phyloP scores from a whole-genome alignment of 2,113 vertebrate species.

The Puma concolor region DNA sequence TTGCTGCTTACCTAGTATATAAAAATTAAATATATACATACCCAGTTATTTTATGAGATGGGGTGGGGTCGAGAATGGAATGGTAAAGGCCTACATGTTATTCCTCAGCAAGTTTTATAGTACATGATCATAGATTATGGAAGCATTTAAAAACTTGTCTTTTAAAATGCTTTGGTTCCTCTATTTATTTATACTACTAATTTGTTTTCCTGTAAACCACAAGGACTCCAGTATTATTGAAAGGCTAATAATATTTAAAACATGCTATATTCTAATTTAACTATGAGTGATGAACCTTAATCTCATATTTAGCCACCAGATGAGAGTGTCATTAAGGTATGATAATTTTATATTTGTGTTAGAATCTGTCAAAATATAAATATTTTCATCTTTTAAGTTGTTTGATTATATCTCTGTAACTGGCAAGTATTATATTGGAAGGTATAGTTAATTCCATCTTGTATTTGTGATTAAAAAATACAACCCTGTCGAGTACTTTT shows the following conservation, averaged over 20 bases:
- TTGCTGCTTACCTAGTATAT: constrained; percentile 72
- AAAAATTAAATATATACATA: constrained; percentile 6
- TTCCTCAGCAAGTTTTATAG: constrained; percentile 68
- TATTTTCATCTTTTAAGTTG: constrained; percentile 37
- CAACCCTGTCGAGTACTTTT: constrained; percentile 62
- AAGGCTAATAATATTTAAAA: constrained; percentile 48
- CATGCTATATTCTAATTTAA: constrained; percentile 20
- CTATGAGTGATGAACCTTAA: neutral
- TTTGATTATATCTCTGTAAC: constrained; percentile 53
- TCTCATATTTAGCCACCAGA: constrained; percentile 51
- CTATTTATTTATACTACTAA: neutral
- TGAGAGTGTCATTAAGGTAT: constrained; percentile 27
- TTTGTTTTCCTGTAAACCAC: constrained; percentile 49
- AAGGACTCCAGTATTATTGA: constrained; percentile 40
- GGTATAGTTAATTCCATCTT: constrained; percentile 44
- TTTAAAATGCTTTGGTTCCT: constrained; percentile 59
- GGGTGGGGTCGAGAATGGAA: neutral
- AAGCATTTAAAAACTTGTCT: constrained; percentile 32
- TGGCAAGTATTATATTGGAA: constrained; percentile 56
- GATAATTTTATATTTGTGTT: constrained; percentile 42
- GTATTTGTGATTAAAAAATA: constrained; percentile 70
- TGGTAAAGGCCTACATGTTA: neutral
- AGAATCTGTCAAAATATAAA: constrained; percentile 55
- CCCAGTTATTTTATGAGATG: constrained; percentile 1
- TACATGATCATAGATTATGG: constrained; percentile 69